Conservation (phyloP, 1,140 invertebrate genomes). For the Bombus breviceps region DNA sequence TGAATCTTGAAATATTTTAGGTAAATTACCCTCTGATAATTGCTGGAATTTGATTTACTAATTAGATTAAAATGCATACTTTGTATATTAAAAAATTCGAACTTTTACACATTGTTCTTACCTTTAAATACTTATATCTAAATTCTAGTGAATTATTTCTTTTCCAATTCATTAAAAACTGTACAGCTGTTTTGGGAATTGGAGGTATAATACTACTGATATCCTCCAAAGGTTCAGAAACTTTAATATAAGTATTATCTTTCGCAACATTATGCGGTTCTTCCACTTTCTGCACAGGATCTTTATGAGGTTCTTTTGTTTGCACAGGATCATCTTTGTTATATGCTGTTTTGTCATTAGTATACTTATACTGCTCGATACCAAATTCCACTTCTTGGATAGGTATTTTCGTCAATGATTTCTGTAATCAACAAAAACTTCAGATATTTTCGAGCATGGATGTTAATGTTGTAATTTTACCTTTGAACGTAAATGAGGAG, state of each 20-base stretch:
- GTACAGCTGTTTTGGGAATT: conserved; percentile 83
- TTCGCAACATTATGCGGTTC: not conserved
- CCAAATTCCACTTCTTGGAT: conserved; percentile 81
- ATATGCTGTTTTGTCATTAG: not conserved
- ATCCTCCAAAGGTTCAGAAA: conserved; percentile 22
- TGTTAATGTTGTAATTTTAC: conserved; percentile 73
- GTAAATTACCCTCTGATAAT: conserved; percentile 82
- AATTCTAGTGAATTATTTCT: conserved; percentile 72
- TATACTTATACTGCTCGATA: conserved; percentile 57
- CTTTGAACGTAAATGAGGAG: conserved; percentile 86
- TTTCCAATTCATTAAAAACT: conserved; percentile 85
- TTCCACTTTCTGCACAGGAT: not conserved
- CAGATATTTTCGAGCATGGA: conserved; percentile 10
- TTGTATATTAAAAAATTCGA: not conserved
- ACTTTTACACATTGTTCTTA: conserved; percentile 57
- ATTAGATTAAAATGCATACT: conserved; percentile 1
- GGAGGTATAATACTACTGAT: conserved; percentile 69
- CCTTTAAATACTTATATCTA: conserved; percentile 80
- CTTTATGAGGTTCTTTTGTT: not conserved
- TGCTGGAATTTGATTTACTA: conserved; percentile 79
- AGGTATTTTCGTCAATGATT: conserved; percentile 82
- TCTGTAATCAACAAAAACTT: conserved; percentile 74
- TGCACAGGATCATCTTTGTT: not conserved
- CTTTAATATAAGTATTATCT: not conserved
- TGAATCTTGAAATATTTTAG: conserved; percentile 85